phyloP scores from a whole-genome alignment of 1,140 invertebrate species.

The Drosophila fuyamai region DNA sequence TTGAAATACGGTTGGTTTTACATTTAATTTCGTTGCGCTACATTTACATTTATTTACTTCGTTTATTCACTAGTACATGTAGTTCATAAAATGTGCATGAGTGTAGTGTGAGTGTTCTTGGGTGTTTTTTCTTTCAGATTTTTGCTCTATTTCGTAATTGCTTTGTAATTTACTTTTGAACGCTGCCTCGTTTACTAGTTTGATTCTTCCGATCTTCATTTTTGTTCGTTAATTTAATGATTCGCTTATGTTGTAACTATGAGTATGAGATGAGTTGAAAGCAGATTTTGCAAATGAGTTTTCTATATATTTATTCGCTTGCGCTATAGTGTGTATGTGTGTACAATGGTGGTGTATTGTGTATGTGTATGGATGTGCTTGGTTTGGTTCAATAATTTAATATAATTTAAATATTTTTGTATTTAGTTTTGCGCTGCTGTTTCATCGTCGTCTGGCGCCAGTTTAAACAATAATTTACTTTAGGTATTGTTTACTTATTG shows the following conservation, averaged over 20 bases:
- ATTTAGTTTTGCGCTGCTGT: constrained; percentile 36
- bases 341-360: constrained; percentile 56
- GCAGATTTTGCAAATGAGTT: constrained; percentile 78
- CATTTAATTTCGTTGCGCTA: constrained; percentile 50
- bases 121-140: constrained; percentile 18
- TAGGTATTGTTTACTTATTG: constrained; percentile 49
- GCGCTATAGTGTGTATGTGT: constrained; percentile 42
- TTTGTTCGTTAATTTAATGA: constrained; percentile 38
- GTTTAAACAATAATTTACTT: constrained; percentile 42
- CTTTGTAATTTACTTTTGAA: constrained; percentile 25
- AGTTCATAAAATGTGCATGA: constrained; percentile 60
- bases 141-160: constrained; percentile 21
- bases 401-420: constrained; percentile 77
- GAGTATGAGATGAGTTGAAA: constrained; percentile 82
- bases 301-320: constrained; percentile 55
- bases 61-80: constrained; percentile 67
- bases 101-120: constrained; percentile 20
- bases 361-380: constrained; percentile 51
- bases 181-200: constrained; percentile 52
- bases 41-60: constrained; percentile 45
- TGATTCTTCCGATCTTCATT: constrained; percentile 22
- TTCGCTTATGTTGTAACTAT: constrained; percentile 76
- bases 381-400: constrained; percentile 81
- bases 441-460: constrained; percentile 20
- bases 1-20: constrained; percentile 69